These are phyloP conservation scores for Noctua fimbriata DNA, from an alignment of 2,888 invertebrate species.

Conservation along the genomic window DNA sequence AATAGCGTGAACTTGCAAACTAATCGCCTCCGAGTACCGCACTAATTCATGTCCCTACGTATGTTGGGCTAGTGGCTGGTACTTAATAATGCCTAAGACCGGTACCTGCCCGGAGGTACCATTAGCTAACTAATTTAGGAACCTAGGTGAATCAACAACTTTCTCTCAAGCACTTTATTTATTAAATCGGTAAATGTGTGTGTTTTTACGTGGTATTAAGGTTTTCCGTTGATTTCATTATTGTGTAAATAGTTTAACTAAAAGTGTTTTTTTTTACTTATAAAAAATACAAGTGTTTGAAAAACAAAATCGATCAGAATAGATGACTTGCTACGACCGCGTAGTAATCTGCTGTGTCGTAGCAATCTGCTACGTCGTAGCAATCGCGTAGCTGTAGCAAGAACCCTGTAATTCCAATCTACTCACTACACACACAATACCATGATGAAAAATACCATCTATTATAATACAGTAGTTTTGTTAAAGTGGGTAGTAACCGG, in stretches of 20 bases:
- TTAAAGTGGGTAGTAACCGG: not conserved
- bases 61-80: slow-evolving; percentile 30
- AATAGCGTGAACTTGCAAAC: slow-evolving; percentile 53
- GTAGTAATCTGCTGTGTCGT: not conserved
- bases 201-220: not conserved
- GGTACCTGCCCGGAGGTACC: slow-evolving; percentile 44
- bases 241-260: not conserved
- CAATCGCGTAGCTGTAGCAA: not conserved
- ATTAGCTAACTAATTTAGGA: slow-evolving; percentile 56
- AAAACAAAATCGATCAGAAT: not conserved
- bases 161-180: slow-evolving; percentile 39
- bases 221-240: not conserved
- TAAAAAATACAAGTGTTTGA: not conserved
- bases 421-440: not conserved
- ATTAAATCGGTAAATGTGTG: slow-evolving; percentile 10
- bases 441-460: not conserved
- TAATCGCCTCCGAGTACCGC: slow-evolving; percentile 47
- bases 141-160: slow-evolving; percentile 51
- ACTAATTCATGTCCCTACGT: slow-evolving; percentile 52
- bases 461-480: not conserved
- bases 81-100: slow-evolving; percentile 56
- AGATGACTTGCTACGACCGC: not conserved
- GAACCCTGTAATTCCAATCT: not conserved
- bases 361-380: slow-evolving; percentile 40
- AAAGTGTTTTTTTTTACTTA: not conserved